These are phyloP conservation scores for Apodemia mormo DNA, from an alignment of 2,888 invertebrate genomes.

Conservation along the genomic window DNA sequence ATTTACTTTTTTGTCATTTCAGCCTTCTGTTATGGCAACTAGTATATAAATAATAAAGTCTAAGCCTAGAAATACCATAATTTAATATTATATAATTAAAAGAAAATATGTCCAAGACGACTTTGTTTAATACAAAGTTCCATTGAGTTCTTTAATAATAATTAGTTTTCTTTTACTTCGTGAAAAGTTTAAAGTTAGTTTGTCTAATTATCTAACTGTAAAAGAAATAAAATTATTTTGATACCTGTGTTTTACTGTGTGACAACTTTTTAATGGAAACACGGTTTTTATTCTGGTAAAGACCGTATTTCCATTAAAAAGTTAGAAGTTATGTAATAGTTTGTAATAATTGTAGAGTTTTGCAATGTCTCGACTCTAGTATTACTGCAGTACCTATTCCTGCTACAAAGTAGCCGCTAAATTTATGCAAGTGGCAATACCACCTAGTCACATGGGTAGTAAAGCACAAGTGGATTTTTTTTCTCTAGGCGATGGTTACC, in stretches of 20 bases:
- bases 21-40: too few species aligned
- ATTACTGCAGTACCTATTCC: too few species aligned
- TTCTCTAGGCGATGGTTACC: too few species aligned
- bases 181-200: neutral
- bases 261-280: too few species aligned
- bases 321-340: neutral
- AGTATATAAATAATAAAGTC: neutral
- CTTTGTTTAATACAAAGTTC: conserved; percentile 15
- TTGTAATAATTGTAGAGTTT: too few species aligned
- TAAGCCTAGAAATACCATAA: neutral
- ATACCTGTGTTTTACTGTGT: neutral
- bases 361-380: too few species aligned
- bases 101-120: neutral
- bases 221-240: conserved; percentile 9
- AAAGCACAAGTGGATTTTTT: too few species aligned
- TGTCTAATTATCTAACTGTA: conserved; percentile 5
- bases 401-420: too few species aligned
- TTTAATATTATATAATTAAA: conserved; percentile 8
- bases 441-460: too few species aligned
- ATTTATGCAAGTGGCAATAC: too few species aligned
- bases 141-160: conserved; percentile 8
- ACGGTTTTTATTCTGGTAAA: neutral
- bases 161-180: conserved; percentile 21
- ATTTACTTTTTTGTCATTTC: too few species aligned
- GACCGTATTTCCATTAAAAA: conserved; percentile 6